Base-by-base conservation (phyloP, 2,113 vertebrate species). In the Orientallactaga bullata region DNA sequence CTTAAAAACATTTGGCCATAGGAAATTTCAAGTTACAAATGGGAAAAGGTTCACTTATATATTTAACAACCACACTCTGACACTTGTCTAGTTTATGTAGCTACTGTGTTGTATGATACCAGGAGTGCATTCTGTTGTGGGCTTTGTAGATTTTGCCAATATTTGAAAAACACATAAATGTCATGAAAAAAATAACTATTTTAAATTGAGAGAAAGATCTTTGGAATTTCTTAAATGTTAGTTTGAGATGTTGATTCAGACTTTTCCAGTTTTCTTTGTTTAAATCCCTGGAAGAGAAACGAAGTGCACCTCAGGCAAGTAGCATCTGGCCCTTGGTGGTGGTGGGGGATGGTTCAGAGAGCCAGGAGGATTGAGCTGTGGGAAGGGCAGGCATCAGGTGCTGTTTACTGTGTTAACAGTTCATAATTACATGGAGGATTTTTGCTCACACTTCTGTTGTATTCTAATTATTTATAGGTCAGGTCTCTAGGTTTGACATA, bases 391-490 rank as follows among this genome's bases (percentile, higher is more conserved):
- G 68, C 84, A 93, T 89, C 91, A 93, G 77, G 91, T 95, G 96
- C 17, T 78, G 7, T 51, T 94, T 93, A 32, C 63, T 89, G 21
- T 87, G 83, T 85, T 91, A 93, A 88, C 61, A 94, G 81, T 94
- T 96, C 89, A 93, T 95, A 95, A 94, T 95, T 77, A 85, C 84
- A 89, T 12, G 58, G 65, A 96, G 77, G 30, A 82, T 63, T 95
- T 91, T 88, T 95, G 61, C 47, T 96, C 76, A 92, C 86, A 94
- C 55, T 92, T 94, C 63, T 73, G 61, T 71, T 91, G 60, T 32
- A 58, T 91, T 88, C 18, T 95, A 88, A 91, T 96, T 96, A 97
- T 90, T 97, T 95, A 94, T 82, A 96, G 89, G 71, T 87, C 95
- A 90, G 12, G 9, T 68, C 4, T 84, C 30, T 42, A 82, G 79